These are phyloP conservation scores for Caenorhabditis zanzibari DNA, from an alignment of 2,888 invertebrate species.

Conservation along the genomic window DNA sequence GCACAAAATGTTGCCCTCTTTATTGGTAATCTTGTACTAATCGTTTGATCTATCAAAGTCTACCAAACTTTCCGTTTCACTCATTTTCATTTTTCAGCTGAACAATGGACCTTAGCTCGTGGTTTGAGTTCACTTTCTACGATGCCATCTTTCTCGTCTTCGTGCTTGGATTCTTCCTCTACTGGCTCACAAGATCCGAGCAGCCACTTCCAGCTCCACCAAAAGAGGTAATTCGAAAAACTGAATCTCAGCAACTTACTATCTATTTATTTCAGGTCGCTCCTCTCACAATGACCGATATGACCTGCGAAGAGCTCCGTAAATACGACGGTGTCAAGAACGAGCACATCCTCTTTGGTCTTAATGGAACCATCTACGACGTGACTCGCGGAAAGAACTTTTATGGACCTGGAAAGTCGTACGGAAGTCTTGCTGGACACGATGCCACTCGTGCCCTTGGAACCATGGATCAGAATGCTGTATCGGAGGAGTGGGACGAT, in stretches of 20 bases:
- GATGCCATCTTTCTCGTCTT: constrained; percentile 79
- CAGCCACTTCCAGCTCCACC: constrained; percentile 70
- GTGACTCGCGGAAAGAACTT: constrained; percentile 79
- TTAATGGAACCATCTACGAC: constrained; percentile 81
- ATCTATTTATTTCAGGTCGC: constrained; percentile 42
- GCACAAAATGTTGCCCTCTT: constrained; percentile 35
- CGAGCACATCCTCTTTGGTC: constrained; percentile 79
- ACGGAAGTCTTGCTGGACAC: constrained; percentile 79
- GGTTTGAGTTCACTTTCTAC: constrained; percentile 71
- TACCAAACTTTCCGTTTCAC: neutral
- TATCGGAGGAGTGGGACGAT: constrained; percentile 80
- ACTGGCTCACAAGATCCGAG: constrained; percentile 75
- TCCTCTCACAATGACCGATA: constrained; percentile 78
- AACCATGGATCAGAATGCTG: constrained; percentile 78
- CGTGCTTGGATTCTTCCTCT: constrained; percentile 77
- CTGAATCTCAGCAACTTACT: neutral
- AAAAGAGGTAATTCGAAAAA: constrained; percentile 40
- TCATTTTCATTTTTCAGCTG: constrained; percentile 24
- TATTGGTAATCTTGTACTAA: constrained; percentile 15
- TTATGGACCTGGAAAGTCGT: constrained; percentile 81
- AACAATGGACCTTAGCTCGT: constrained; percentile 69
- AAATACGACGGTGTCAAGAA: constrained; percentile 81
- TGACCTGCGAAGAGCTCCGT: constrained; percentile 79
- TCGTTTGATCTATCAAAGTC: constrained; percentile 47
- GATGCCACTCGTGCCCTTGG: constrained; percentile 82